phyloP scores from a whole-genome alignment of 2,797 vertebrate species.

The Cyclopterus lumpus region DNA sequence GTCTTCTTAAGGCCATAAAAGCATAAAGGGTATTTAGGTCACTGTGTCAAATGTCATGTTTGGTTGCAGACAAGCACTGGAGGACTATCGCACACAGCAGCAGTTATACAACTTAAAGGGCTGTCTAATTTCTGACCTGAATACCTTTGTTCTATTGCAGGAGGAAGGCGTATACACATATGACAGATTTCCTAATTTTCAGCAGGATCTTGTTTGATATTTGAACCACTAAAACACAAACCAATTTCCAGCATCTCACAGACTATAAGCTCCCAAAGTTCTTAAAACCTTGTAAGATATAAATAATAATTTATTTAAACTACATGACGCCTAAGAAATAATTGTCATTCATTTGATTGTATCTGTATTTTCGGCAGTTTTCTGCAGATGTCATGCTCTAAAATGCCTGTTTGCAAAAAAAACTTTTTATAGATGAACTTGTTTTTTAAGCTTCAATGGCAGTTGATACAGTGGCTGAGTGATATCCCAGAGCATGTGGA shows the following conservation, averaged over 20 bases:
- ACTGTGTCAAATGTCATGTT: conserved; percentile 68
- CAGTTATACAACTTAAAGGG: conserved; percentile 13
- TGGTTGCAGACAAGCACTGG: conserved; percentile 36
- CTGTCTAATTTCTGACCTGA: background rate
- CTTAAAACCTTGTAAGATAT: background rate
- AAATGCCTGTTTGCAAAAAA: background rate
- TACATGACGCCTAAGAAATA: background rate
- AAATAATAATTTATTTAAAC: background rate
- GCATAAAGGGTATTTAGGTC: conserved; percentile 63
- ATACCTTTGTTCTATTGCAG: conserved; percentile 1
- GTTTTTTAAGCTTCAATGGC: background rate
- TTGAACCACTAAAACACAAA: background rate
- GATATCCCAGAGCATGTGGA: background rate
- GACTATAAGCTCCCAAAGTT: background rate
- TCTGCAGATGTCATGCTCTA: background rate
- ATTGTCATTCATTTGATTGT: background rate
- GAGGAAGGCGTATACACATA: background rate
- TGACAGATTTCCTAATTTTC: background rate
- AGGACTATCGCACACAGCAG: conserved; percentile 17
- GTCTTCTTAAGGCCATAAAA: conserved; percentile 33
- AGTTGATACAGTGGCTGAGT: conserved; percentile 10
- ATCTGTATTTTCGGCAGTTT: background rate
- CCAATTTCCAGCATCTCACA: accelerated
- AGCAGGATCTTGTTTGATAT: background rate
- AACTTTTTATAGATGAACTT: background rate